Evolutionary conservation across 2,113 vertebrate species (phyloP).

Genomic region (Halichoeres trimaculatus): DNA sequence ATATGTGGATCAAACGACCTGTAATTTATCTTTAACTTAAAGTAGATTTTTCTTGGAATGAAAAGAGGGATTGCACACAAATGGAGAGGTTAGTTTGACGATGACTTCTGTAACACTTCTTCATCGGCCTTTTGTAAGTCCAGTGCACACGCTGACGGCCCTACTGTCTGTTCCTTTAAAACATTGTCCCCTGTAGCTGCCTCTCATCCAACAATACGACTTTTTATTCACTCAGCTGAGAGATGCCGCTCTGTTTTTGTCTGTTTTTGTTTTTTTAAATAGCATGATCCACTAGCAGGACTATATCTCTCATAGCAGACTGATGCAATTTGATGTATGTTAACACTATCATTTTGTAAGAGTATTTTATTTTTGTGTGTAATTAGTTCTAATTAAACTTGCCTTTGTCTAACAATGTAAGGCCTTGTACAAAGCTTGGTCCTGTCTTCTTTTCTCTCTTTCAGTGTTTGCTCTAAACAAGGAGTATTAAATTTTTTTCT

Average conservation of each 20-base stretch:
- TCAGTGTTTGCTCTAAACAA: too few species aligned
- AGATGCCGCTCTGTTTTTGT: constrained; percentile 47
- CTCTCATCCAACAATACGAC: constrained; percentile 52
- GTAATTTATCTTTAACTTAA: constrained; percentile 87
- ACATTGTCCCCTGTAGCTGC: constrained; percentile 57
- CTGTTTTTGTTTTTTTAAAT: constrained; percentile 46
- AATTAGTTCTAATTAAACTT: constrained; percentile 85
- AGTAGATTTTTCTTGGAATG: constrained; percentile 67
- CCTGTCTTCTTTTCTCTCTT: constrained; percentile 8
- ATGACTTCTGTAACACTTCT: constrained; percentile 64
- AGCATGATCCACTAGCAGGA: constrained; percentile 81
- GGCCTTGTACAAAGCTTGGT: constrained; percentile 56
- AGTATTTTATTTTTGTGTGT: constrained; percentile 87
- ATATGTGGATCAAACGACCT: constrained; percentile 79
- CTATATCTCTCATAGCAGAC: constrained; percentile 83
- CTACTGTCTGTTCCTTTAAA: constrained; percentile 57
- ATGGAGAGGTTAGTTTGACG: constrained; percentile 63
- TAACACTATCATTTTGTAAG: constrained; percentile 86
- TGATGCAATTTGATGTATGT: constrained; percentile 85
- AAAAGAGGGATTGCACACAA: constrained; percentile 74
- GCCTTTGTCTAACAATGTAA: constrained; percentile 82
- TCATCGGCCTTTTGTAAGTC: constrained; percentile 69
- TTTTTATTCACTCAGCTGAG: constrained; percentile 61
- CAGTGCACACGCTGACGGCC: constrained; percentile 75
- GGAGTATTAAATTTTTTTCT: too few species aligned